A percentile compares a stretch with the other conserved stretches of the same genome.
phyloP scores from a whole-genome alignment of 2,113 vertebrate species.

The Electrona antarctica region DNA sequence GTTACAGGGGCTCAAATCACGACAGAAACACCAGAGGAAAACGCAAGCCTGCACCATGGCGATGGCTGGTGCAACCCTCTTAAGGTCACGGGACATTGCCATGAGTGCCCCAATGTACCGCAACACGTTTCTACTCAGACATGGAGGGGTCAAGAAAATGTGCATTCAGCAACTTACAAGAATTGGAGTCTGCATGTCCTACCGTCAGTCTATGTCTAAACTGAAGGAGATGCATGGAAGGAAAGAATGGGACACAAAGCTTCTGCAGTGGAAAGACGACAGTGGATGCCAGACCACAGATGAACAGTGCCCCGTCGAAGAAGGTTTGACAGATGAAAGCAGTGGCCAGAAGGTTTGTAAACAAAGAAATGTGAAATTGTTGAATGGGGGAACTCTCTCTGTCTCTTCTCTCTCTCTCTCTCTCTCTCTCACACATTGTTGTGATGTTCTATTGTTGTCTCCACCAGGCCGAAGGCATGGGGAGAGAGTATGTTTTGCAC shows the following conservation, averaged over 20 bases:
- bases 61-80: background rate
- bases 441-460: too few species aligned
- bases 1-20: background rate
- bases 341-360: background rate
- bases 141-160: background rate
- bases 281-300: too few species aligned
- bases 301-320: too few species aligned
- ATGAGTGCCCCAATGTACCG: conserved; percentile 1
- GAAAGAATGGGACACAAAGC: background rate
- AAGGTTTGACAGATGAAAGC: too few species aligned
- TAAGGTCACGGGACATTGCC: background rate
- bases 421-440: too few species aligned
- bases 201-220: background rate
- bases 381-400: too few species aligned
- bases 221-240: background rate
- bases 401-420: too few species aligned
- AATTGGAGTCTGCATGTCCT: background rate
- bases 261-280: background rate
- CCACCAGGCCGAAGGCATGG: too few species aligned
- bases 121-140: background rate
- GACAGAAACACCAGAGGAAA: background rate
- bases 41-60: background rate
- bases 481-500: too few species aligned
- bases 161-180: background rate
- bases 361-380: background rate